Conservation (phyloP, 2,888 invertebrate species). For the Cryptocheilus praepositus region DNA sequence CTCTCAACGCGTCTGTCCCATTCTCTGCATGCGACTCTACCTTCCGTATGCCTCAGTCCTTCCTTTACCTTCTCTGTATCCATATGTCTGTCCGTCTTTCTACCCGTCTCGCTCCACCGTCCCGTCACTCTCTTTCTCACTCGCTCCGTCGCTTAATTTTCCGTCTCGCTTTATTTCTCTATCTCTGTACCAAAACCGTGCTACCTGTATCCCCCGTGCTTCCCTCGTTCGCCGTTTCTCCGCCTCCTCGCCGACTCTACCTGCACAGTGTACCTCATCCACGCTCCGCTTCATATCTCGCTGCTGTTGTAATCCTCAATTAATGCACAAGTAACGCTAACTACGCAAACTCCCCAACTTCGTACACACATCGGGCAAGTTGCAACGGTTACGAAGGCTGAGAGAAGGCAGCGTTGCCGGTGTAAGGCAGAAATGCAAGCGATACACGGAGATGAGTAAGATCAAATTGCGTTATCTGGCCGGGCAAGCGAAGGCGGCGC, state of each 20-base stretch:
- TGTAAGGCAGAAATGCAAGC: slow-evolving; percentile 22
- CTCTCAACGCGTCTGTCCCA: slow-evolving; percentile 10
- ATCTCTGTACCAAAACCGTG: slow-evolving; percentile 13
- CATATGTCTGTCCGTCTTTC: not conserved
- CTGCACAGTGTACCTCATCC: slow-evolving; percentile 1
- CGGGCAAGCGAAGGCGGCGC: slow-evolving; percentile 26
- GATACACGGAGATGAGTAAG: slow-evolving; percentile 3
- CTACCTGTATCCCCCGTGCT: slow-evolving; percentile 12
- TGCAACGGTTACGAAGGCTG: slow-evolving; percentile 33
- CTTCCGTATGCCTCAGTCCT: slow-evolving; percentile 7
- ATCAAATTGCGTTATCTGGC: slow-evolving; percentile 43
- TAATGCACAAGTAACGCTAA: slow-evolving; percentile 63
- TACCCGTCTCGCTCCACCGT: slow-evolving; percentile 4
- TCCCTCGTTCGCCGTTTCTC: slow-evolving; percentile 20
- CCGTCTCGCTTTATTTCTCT: slow-evolving; percentile 6
- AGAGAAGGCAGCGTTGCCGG: slow-evolving; percentile 36
- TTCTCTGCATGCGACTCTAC: not conserved
- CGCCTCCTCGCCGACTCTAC: slow-evolving; percentile 13
- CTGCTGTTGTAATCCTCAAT: slow-evolving; percentile 64
- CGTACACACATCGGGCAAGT: slow-evolving; percentile 39
- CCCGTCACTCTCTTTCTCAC: no score
- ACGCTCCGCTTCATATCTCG: slow-evolving; percentile 44
- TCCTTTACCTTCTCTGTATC: not conserved
- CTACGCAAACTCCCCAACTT: slow-evolving; percentile 58
- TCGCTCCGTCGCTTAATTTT: not conserved